These are phyloP conservation scores for Fregata magnificens DNA, from an alignment of 2,113 vertebrate species.

Conservation along the genomic window DNA sequence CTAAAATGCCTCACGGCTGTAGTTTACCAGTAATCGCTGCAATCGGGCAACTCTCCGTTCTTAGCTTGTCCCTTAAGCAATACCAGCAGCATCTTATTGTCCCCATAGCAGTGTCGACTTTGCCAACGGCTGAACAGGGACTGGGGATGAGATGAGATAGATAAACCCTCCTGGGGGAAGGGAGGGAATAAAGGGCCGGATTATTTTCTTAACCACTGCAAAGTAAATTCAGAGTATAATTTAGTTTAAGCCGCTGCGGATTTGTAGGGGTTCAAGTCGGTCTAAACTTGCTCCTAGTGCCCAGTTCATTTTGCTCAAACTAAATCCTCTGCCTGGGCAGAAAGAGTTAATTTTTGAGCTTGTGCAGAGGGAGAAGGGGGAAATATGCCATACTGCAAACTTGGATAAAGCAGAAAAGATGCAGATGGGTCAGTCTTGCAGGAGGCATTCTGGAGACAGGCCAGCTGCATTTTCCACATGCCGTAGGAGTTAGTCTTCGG, in stretches of 20 bases:
- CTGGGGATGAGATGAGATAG: neutral
- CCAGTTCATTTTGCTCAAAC: neutral
- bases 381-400: constrained; percentile 14
- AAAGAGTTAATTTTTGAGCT: neutral
- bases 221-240: neutral
- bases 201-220: neutral
- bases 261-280: neutral
- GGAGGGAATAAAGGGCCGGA: neutral
- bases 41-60: neutral
- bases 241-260: neutral
- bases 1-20: neutral
- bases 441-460: neutral
- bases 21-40: neutral
- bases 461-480: constrained; percentile 49
- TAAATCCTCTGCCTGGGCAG: neutral
- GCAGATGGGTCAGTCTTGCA: constrained; percentile 35
- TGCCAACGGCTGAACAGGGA: neutral
- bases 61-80: neutral
- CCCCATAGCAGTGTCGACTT: neutral
- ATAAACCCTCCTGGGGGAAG: neutral
- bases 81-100: neutral
- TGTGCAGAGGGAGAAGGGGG: neutral
- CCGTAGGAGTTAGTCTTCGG: neutral
- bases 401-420: constrained; percentile 14
- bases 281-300: neutral